Conservation (phyloP, 2,888 invertebrate species). For the Ennomos quercinarius region DNA sequence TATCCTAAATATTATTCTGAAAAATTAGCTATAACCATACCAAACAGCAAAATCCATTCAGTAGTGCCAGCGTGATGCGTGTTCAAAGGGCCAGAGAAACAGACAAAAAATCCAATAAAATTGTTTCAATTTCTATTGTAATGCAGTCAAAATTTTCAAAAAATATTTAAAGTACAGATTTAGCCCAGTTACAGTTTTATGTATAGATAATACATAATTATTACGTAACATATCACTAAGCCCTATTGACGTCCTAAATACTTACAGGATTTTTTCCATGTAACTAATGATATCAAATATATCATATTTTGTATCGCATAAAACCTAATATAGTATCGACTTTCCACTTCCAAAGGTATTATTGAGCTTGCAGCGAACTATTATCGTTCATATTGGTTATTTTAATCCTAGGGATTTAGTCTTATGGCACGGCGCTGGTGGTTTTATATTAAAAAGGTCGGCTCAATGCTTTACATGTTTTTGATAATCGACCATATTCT, state of each 20-base stretch:
- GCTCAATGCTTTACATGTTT: constrained; percentile 9
- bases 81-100: too few relatives aligned
- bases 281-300: constrained; percentile 16
- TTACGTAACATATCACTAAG: too few relatives aligned
- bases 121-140: too few relatives aligned
- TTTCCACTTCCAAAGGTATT: constrained; percentile 16
- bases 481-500: neutral
- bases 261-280: constrained; percentile 18
- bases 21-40: too few relatives aligned
- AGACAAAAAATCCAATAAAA: too few relatives aligned
- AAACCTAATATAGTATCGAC: constrained; percentile 5
- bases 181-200: too few relatives aligned
- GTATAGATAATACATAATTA: too few relatives aligned
- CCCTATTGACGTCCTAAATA: constrained; percentile 6
- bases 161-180: too few relatives aligned
- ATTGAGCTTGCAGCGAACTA: constrained; percentile 14
- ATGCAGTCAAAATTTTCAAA: too few relatives aligned
- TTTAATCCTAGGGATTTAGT: constrained; percentile 20
- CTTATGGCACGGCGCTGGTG: constrained; percentile 4
- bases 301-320: neutral
- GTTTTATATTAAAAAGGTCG: constrained; percentile 15
- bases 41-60: too few relatives aligned
- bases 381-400: constrained; percentile 29
- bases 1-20: too few relatives aligned
- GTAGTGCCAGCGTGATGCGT: too few relatives aligned